A percentile compares a stretch with the other conserved stretches of the same genome.
Evolutionary conservation across 1,140 invertebrate species (phyloP).

Genomic region (Cardiocondyla obscurior): DNA sequence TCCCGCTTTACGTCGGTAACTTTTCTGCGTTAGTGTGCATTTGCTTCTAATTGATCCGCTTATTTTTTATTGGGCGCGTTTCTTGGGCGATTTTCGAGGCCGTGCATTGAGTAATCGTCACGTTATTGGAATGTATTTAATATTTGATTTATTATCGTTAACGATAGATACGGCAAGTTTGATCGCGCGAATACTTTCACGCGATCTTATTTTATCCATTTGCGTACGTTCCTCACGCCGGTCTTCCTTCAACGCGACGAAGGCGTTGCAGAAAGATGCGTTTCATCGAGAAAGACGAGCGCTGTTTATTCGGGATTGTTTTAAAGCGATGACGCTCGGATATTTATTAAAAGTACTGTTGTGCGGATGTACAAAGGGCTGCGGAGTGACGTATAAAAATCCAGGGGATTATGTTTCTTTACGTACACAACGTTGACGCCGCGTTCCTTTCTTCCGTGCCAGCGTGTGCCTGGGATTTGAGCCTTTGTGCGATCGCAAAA

Average conservation of each 20-base stretch:
- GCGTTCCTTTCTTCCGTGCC: not conserved
- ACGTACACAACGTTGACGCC: constrained; percentile 13
- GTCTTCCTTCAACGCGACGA: not conserved
- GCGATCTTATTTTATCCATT: not conserved
- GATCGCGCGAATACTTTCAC: constrained; percentile 62
- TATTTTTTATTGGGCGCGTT: no score
- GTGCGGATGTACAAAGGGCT: constrained; percentile 4
- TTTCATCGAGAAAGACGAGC: not conserved
- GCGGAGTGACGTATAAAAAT: constrained; percentile 37
- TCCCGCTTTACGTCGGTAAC: constrained; percentile 33
- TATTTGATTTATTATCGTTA: constrained; percentile 49
- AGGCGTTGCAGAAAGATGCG: not conserved
- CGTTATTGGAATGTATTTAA: constrained; percentile 69
- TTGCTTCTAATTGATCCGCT: constrained; percentile 33
- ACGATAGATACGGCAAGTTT: constrained; percentile 61
- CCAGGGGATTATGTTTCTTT: constrained; percentile 36
- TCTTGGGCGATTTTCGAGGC: constrained; percentile 27
- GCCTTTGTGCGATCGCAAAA: not conserved
- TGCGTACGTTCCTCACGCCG: not conserved
- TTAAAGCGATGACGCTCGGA: constrained; percentile 34
- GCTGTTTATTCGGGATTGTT: constrained; percentile 26
- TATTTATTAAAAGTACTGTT: constrained; percentile 34
- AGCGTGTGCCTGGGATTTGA: constrained; percentile 5
- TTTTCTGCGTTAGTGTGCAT: constrained; percentile 31
- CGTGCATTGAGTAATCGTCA: constrained; percentile 68